These are phyloP conservation scores for Tenebrosternarchus preto DNA, from an alignment of 2,113 vertebrate species.

Conservation along the genomic window DNA sequence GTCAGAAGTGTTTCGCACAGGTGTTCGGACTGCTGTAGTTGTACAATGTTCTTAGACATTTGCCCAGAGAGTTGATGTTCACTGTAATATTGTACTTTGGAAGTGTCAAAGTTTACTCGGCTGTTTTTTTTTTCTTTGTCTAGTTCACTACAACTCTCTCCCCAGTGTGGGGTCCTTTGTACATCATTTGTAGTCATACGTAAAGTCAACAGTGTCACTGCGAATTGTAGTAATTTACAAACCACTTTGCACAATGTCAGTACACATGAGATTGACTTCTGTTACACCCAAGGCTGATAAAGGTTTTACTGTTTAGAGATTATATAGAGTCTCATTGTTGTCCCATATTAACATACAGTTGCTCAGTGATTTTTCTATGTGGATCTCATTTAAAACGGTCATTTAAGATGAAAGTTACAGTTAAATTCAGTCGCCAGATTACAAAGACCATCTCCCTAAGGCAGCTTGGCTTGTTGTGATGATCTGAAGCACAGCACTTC, in stretches of 20 bases:
- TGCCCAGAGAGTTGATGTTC: no score
- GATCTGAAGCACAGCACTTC: neutral
- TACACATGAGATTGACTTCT: neutral
- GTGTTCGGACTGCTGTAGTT: no score
- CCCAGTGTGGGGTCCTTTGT: neutral
- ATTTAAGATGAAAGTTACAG: no score
- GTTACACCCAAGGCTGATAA: neutral
- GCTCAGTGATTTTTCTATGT: neutral
- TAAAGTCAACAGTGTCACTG: neutral
- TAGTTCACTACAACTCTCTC: no score
- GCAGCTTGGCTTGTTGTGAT: neutral
- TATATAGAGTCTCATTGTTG: neutral
- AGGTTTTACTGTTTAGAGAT: neutral
- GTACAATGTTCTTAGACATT: no score
- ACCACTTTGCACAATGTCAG: constrained; percentile 1
- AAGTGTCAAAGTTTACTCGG: no score
- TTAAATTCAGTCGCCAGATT: neutral
- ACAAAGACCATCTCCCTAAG: neutral
- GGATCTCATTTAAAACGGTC: neutral
- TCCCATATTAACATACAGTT: neutral
- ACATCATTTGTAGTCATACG: neutral
- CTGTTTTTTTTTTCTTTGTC: no score
- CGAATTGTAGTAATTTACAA: neutral
- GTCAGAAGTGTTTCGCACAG: no score
- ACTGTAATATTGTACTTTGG: no score